A percentile compares a stretch with the other conserved stretches of the same genome.
Conservation (phyloP, 2,113 vertebrate species). For the Ivindomyrus marchei region DNA sequence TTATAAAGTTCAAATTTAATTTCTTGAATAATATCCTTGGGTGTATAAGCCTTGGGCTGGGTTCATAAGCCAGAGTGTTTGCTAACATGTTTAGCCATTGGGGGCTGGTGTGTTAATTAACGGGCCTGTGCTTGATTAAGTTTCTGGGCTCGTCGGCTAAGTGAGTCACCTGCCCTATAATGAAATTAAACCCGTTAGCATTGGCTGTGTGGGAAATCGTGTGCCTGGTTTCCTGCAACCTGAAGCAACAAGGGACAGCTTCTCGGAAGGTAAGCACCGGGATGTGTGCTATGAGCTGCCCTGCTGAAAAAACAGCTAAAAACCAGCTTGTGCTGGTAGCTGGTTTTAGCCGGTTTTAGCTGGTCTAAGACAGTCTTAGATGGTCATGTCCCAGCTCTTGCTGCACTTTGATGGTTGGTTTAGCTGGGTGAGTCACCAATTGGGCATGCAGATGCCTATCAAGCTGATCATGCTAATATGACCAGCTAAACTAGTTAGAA, state of each 20-base stretch:
- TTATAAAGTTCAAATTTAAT: conserved; percentile 1
- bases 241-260: background rate
- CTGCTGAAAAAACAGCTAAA: background rate
- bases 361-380: background rate
- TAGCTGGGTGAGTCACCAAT: background rate
- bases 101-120: background rate
- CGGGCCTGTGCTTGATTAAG: conserved; percentile 6
- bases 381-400: background rate
- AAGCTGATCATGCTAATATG: no score
- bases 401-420: background rate
- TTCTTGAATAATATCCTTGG: background rate
- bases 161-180: background rate
- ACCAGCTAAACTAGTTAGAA: no score
- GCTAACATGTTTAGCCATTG: background rate
- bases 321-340: background rate
- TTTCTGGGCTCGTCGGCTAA: background rate
- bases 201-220: background rate
- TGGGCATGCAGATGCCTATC: background rate
- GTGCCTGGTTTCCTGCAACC: no score
- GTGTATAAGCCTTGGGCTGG: background rate
- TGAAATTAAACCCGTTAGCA: background rate
- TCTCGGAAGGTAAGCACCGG: background rate
- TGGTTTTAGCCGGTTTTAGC: background rate
- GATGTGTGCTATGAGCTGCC: background rate
- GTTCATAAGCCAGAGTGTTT: background rate